Evolutionary conservation across 2,888 invertebrate species (phyloP).

Genomic region (Pseudococcus jackbeardsleyi): DNA sequence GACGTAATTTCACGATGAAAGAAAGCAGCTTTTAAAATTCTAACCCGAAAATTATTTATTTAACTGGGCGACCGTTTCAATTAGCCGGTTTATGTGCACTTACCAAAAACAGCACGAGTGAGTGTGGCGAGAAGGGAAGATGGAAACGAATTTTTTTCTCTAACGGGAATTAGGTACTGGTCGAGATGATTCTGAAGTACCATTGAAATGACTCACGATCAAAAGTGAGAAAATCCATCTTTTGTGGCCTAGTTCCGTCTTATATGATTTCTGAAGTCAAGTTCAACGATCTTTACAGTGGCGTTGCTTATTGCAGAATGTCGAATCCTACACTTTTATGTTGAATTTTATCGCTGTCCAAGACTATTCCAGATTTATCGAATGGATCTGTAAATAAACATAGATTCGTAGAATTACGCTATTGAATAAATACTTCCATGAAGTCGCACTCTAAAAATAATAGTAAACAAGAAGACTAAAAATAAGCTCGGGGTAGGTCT

Average conservation of each 20-base stretch:
- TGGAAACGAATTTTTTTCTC: neutral
- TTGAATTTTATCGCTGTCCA: constrained; percentile 77
- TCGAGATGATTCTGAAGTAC: neutral
- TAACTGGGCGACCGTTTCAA: neutral
- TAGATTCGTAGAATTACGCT: neutral
- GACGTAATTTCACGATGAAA: neutral
- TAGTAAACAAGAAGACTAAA: constrained; percentile 31
- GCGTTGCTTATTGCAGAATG: no score
- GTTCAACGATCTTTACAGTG: constrained; percentile 73
- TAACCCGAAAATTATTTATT: neutral
- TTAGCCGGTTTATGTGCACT: neutral
- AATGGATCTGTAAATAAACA: neutral
- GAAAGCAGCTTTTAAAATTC: constrained; percentile 10
- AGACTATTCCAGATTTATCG: constrained; percentile 69
- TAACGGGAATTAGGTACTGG: neutral
- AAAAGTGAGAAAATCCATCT: constrained; percentile 85
- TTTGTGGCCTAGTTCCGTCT: constrained; percentile 89
- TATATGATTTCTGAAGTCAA: constrained; percentile 86
- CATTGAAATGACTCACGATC: constrained; percentile 66
- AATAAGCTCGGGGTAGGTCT: neutral
- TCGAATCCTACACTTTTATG: constrained; percentile 58
- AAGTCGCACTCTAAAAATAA: constrained; percentile 41
- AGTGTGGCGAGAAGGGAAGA: neutral
- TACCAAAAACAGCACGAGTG: neutral
- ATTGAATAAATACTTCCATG: neutral